Conservation (phyloP, 2,113 vertebrate genomes). For the Rynchops niger region DNA sequence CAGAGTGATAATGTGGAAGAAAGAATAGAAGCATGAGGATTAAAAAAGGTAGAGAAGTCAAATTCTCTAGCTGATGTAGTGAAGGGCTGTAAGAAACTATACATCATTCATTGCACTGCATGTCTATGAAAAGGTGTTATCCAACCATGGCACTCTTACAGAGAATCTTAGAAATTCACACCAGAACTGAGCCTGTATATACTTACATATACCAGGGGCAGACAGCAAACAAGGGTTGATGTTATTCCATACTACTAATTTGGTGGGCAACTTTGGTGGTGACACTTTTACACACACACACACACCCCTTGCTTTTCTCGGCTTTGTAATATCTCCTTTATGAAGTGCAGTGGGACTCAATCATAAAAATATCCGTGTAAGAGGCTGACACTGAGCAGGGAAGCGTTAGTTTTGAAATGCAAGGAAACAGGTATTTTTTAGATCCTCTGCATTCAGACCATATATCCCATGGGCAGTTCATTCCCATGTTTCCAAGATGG, state of each 20-base stretch:
- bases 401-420: background rate
- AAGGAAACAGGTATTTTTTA: background rate
- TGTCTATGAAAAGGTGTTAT: background rate
- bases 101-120: background rate
- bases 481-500: background rate
- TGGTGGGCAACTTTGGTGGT: background rate
- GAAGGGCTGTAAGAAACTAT: background rate
- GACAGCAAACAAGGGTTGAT: background rate
- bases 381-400: background rate
- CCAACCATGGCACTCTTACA: background rate
- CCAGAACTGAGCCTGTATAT: background rate
- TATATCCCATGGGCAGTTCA: background rate
- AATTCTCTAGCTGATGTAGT: background rate
- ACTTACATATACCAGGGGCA: background rate
- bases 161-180: background rate
- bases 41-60: background rate
- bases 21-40: background rate
- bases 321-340: background rate
- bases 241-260: background rate
- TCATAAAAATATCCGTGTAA: background rate
- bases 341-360: background rate
- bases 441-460: background rate
- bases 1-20: background rate
- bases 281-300: background rate
- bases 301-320: background rate